Conservation (phyloP, 1,140 invertebrate species). For the Kradibia gibbosae region DNA sequence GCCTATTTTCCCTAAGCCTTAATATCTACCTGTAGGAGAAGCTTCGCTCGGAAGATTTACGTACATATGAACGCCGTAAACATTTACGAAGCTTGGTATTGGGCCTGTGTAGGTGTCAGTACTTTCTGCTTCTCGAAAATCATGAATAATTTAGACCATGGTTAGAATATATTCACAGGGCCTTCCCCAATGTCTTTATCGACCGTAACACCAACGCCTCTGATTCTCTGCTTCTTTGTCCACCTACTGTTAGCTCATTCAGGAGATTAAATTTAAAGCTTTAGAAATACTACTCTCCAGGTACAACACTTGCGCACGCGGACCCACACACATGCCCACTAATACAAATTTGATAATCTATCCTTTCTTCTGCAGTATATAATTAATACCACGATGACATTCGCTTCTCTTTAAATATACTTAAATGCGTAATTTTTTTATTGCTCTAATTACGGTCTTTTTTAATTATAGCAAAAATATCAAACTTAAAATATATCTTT, state of each 20-base stretch:
- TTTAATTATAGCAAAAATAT: too few relatives aligned
- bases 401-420: too few relatives aligned
- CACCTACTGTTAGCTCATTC: conserved; percentile 55
- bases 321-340: background rate
- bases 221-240: conserved; percentile 52
- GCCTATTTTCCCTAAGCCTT: conserved; percentile 62
- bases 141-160: conserved; percentile 61
- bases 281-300: background rate
- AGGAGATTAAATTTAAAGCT: conserved; percentile 59
- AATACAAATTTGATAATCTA: too few relatives aligned
- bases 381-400: too few relatives aligned
- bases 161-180: conserved; percentile 27
- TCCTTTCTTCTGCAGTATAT: too few relatives aligned
- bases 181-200: conserved; percentile 20
- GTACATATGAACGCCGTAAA: background rate
- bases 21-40: conserved; percentile 59
- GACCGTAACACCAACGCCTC: conserved; percentile 4
- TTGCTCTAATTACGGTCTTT: too few relatives aligned
- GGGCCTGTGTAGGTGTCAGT: conserved; percentile 53
- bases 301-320: background rate
- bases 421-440: too few relatives aligned
- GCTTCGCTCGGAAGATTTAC: background rate
- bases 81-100: conserved; percentile 34
- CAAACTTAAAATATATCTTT: too few relatives aligned
- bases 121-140: conserved; percentile 56